Conservation (phyloP, 2,797 vertebrate genomes). For the Spinus olivaceus region DNA sequence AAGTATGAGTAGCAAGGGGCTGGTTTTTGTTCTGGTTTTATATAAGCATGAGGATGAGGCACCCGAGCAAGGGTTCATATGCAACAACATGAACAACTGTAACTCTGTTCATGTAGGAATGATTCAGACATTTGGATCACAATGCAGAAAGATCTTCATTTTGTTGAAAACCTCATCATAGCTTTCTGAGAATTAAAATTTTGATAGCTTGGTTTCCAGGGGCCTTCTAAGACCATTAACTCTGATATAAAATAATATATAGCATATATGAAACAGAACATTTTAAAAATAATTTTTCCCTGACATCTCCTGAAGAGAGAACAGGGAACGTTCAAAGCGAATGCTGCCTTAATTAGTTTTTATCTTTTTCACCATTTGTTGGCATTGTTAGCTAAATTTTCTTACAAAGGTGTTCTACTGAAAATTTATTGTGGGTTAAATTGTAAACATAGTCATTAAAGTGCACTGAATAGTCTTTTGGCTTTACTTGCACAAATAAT, state of each 20-base stretch:
- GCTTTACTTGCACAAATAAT: not conserved
- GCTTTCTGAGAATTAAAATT: not conserved
- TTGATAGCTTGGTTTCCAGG: not conserved
- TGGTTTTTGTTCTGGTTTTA: conserved; percentile 10
- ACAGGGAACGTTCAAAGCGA: conserved; percentile 17
- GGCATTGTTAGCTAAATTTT: not conserved
- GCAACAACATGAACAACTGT: not conserved
- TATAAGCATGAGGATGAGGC: conserved; percentile 1
- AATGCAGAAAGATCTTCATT: not conserved
- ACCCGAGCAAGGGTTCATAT: conserved; percentile 26
- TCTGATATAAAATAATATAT: not conserved
- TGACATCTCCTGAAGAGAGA: not conserved
- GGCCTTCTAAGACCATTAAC: not conserved
- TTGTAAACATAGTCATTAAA: not conserved
- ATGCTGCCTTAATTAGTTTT: not conserved
- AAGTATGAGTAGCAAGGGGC: conserved; percentile 21
- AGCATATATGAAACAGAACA: not conserved
- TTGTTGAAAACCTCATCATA: not conserved
- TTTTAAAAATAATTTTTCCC: not conserved
- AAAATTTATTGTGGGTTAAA: not conserved
- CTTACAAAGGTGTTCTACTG: not conserved
- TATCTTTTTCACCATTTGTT: conserved; percentile 29
- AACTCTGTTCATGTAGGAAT: not conserved
- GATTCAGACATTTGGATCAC: not conserved
- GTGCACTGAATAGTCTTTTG: not conserved